phyloP scores from a whole-genome alignment of 2,113 vertebrate species.

The Apeltes quadracus region DNA sequence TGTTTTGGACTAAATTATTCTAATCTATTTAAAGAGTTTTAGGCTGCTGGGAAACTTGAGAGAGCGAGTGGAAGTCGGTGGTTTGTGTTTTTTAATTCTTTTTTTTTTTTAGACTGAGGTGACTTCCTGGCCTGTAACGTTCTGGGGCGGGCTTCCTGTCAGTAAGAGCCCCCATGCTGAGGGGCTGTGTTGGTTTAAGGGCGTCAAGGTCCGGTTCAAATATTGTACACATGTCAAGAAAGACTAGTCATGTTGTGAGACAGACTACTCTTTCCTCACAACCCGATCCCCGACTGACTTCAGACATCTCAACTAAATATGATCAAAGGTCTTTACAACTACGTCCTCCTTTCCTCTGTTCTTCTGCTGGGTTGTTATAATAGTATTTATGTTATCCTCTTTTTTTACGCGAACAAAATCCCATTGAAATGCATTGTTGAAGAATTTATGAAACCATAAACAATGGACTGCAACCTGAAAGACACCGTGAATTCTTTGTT shows the following conservation, averaged over 20 bases:
- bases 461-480: neutral
- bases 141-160: conserved; percentile 72
- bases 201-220: conserved; percentile 61
- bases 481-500: conserved; percentile 1
- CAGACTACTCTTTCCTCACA: conserved; percentile 42
- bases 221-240: conserved; percentile 67
- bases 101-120: conserved; percentile 54
- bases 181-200: conserved; percentile 62
- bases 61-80: conserved; percentile 54
- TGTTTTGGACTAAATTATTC: conserved; percentile 76
- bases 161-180: conserved; percentile 61
- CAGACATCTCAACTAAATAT: conserved; percentile 1
- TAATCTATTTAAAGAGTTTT: conserved; percentile 74
- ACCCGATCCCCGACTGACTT: conserved; percentile 13
- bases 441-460: neutral
- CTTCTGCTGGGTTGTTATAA: conserved; percentile 5
- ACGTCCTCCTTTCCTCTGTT: neutral
- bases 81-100: conserved; percentile 23
- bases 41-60: conserved; percentile 62
- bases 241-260: conserved; percentile 42
- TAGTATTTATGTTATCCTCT: neutral
- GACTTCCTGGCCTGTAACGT: conserved; percentile 72
- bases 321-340: conserved; percentile 1
- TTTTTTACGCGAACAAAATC: neutral
- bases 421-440: neutral